These are phyloP conservation scores for Subacronicta megacephala DNA, from an alignment of 2,888 invertebrate genomes.

Conservation along the genomic window DNA sequence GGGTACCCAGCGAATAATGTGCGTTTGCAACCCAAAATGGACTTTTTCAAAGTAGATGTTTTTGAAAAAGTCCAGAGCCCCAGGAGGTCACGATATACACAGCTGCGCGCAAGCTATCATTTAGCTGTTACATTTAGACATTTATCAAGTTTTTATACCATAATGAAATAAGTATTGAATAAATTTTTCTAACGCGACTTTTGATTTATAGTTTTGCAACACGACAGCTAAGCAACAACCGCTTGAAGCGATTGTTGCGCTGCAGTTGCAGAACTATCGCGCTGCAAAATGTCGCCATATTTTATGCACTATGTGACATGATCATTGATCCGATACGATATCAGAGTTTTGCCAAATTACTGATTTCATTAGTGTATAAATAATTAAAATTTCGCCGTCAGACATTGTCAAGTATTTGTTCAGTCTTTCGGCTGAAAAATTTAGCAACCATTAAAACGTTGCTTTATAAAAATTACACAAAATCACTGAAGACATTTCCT, in stretches of 20 bases:
- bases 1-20: slow-evolving; percentile 78
- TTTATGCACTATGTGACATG: too few relatives aligned
- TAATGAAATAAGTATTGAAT: slow-evolving; percentile 19
- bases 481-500: slow-evolving; percentile 34
- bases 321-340: not conserved
- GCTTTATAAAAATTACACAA: slow-evolving; percentile 50
- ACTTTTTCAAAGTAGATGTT: slow-evolving; percentile 65
- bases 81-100: slow-evolving; percentile 85
- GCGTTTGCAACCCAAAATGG: slow-evolving; percentile 64
- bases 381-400: slow-evolving; percentile 22
- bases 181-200: too few relatives aligned
- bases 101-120: slow-evolving; percentile 86
- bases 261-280: not conserved
- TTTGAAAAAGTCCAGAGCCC: slow-evolving; percentile 79
- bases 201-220: too few relatives aligned
- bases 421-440: slow-evolving; percentile 37
- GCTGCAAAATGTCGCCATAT: not conserved
- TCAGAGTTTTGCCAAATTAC: not conserved
- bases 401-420: slow-evolving; percentile 39
- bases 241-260: not conserved
- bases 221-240: not conserved
- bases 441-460: slow-evolving; percentile 51
- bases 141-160: slow-evolving; percentile 20
- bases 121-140: slow-evolving; percentile 82
- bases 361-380: slow-evolving; percentile 32